Base-by-base conservation (phyloP, 35 echinoderm and acorn worm genomes). In the Patiria miniata region DNA sequence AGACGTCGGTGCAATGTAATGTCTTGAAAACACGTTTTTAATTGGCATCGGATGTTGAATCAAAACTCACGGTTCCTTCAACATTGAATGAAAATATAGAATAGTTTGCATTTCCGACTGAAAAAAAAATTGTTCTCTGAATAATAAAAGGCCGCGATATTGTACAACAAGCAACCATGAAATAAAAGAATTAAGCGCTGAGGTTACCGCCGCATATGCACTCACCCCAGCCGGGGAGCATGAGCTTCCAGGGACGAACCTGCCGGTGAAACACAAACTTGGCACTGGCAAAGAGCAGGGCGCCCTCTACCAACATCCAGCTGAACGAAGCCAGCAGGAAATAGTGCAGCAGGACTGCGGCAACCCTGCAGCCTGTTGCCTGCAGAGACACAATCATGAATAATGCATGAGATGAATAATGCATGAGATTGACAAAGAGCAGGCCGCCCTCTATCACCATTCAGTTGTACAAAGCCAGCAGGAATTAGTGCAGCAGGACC, bases 251-350 rank as follows among this genome's bases (percentile, higher is more conserved):
- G 29, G 21, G 65, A 23, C 34, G 65, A 34, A 73, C 26, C 8
- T 73, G 19, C 29, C 65, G 65, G 15, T 73, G 65, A 23, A 73
- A 73, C 23, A 30, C 26, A 30, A 73, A 73, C 65, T 14, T 34
- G 34, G 65, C 65, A 26, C 34, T 73, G 65, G 29, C 65, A 23
- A 73, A 30, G 15, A 73, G 65, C 65, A 73, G 26, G 29, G 65
- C 65, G 29, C 65, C 65, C 65, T 73, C 65, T 73, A 73, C 29
- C 29, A 73, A 34, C 65, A 73, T 73, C 65, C 65, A 73, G 15
- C 26, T 32, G 26, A 73, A 73, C 26, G 65, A 73, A 34, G 65
- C 23, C 65, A 73, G 65, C 65, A 73, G 65, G 9, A 73, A 73
- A 9, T 73, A 73, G 30, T 73, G 65, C 2, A 73, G 65, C 65